Base-by-base conservation (phyloP, 92 coral and sea anemone species). In the Montipora capitata region DNA sequence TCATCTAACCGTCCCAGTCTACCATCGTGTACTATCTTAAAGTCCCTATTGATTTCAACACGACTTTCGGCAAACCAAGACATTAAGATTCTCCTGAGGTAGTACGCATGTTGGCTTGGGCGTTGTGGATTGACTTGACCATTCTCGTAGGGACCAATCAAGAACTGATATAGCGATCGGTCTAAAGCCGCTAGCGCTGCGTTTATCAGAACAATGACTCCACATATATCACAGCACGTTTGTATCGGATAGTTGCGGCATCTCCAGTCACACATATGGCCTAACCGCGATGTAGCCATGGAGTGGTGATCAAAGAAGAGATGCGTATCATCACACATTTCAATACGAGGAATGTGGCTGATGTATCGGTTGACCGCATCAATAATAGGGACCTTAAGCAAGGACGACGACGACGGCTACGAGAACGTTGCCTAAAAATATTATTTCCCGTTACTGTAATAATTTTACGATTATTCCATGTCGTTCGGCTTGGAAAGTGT, bases 181-280 rank as follows among this genome's bases (percentile, higher is more conserved):
- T 78, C 86, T 17, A 87, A 71, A 42, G 86, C 86, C 58, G 64
- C 91, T 43, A 87, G 77, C 17, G 91, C 80, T 42, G 91, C 80
- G 39, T 10, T 79, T 7, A 38, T 66, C 43, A 79, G 35, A 10
- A 42, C 74, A 40, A 79, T 79, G 61, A 87, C 91, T 43, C 91
- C 91, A 71, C 86, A 87, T 56, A 79, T 68, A 27, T 74, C 71
- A 14, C 73, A 67, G n/a, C 79, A 87, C 4, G 86, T 78, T 18
- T 87, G 91, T 4, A 87, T 63, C 16, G 73, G 79, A 42, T 87
- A 87, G 86, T 79, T 87, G 16, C 39, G 91, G 62, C 85, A 87
- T 67, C 91, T 68, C 79, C 91, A 74, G 41, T 87, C 73, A 48
- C 91, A 79, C 76, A 16, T 1, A 44, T 78, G 86, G 45, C 68